Conservation (phyloP, 2,113 vertebrate genomes). For the Hippocampus abdominalis region DNA sequence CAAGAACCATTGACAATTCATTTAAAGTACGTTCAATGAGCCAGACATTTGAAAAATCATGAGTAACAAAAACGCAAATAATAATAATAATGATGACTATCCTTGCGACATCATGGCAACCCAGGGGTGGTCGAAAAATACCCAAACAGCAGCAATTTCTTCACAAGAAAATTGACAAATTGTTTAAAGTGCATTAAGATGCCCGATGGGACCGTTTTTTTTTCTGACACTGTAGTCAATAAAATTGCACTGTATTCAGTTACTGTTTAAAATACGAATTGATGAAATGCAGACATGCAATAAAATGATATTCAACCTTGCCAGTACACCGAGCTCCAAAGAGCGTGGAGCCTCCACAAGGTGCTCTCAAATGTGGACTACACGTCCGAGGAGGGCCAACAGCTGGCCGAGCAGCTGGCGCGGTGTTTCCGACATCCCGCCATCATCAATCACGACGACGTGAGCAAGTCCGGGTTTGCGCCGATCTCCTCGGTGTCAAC, state of each 20-base stretch:
- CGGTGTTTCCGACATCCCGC: conserved; percentile 79
- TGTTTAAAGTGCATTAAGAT: too few species aligned
- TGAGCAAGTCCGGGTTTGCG: conserved; percentile 43
- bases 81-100: too few species aligned
- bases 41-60: too few species aligned
- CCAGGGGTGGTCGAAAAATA: too few species aligned
- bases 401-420: conserved; percentile 80
- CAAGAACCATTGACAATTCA: too few species aligned
- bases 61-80: too few species aligned
- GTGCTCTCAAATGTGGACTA: conserved; percentile 81
- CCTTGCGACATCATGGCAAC: too few species aligned
- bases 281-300: neutral
- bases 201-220: neutral
- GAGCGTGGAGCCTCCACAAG: conserved; percentile 79
- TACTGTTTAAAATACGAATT: neutral
- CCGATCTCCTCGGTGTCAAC: neutral
- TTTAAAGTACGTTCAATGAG: too few species aligned
- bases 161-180: too few species aligned
- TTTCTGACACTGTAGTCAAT: neutral
- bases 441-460: conserved; percentile 84
- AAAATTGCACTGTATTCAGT: too few species aligned
- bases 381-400: conserved; percentile 76
- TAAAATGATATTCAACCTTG: neutral
- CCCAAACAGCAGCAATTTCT: too few species aligned
- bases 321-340: conserved; percentile 78